A percentile compares a stretch with the other conserved stretches of the same genome.
Evolutionary conservation across 2,113 vertebrate genomes (phyloP).

Genomic region (Suncus etruscus): DNA sequence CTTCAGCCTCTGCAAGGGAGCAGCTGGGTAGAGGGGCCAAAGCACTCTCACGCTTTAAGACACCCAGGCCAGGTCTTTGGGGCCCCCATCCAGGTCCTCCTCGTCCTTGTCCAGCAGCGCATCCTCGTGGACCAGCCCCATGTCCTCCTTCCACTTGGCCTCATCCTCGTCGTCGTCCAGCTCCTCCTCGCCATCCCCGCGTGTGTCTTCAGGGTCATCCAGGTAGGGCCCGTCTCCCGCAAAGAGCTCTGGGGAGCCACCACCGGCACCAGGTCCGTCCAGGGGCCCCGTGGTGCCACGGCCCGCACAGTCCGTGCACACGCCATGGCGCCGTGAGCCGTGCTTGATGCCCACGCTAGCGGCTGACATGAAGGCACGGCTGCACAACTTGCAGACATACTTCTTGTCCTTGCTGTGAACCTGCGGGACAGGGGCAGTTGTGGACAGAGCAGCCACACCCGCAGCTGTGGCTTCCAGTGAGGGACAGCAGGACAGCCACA

Average conservation of each 20-base stretch:
- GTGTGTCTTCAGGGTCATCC: slow-evolving; percentile 90
- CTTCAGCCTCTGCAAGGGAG: not conserved
- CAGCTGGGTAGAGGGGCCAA: not conserved
- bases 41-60: slow-evolving; percentile 88
- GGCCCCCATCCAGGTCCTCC: slow-evolving; percentile 90
- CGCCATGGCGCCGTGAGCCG: slow-evolving; percentile 96
- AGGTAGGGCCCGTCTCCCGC: slow-evolving; percentile 92
- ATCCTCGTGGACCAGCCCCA: slow-evolving; percentile 90
- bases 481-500: too few relatives aligned
- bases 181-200: slow-evolving; percentile 90
- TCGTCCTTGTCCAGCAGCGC: slow-evolving; percentile 92
- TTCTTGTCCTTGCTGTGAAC: slow-evolving; percentile 99
- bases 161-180: slow-evolving; percentile 92
- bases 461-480: too few relatives aligned
- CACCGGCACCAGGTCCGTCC: slow-evolving; percentile 89
- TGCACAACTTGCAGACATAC: slow-evolving; percentile 98
- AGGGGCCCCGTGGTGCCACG: slow-evolving; percentile 90
- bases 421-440: slow-evolving; percentile 79
- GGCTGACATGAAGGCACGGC: slow-evolving; percentile 97
- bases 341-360: slow-evolving; percentile 99
- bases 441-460: not conserved
- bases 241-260: slow-evolving; percentile 94
- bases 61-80: slow-evolving; percentile 96
- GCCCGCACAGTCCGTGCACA: slow-evolving; percentile 95
- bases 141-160: slow-evolving; percentile 92